A percentile compares a stretch with the other conserved stretches of the same genome.
Evolutionary conservation across 2,888 invertebrate species (phyloP).

Genomic region (Erannis defoliaria): DNA sequence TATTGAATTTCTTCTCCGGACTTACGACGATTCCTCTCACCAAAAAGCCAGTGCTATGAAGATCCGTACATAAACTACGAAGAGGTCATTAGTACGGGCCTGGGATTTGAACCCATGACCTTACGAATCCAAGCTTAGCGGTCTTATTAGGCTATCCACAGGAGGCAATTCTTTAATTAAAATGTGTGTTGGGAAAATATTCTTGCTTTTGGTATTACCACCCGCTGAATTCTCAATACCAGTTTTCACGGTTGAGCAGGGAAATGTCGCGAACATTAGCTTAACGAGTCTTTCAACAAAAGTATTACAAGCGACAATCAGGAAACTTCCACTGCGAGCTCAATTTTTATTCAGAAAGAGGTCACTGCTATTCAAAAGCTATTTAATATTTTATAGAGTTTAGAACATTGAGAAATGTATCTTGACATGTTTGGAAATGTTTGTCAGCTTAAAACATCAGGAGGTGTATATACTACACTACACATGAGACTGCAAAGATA

Average conservation of each 20-base stretch:
- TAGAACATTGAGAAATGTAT: slow-evolving; percentile 7
- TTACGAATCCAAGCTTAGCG: too few species aligned
- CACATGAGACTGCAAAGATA: too few species aligned
- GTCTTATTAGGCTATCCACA: too few species aligned
- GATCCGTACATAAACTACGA: too few species aligned
- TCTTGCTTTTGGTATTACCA: neutral
- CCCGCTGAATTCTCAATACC: slow-evolving; percentile 12
- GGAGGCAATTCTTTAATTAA: too few species aligned
- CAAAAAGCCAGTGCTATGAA: too few species aligned
- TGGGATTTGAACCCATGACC: too few species aligned
- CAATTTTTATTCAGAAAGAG: slow-evolving; percentile 38
- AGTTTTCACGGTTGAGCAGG: slow-evolving; percentile 18
- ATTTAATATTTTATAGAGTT: slow-evolving; percentile 21
- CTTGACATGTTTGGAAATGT: neutral
- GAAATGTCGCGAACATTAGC: slow-evolving; percentile 44
- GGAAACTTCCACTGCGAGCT: slow-evolving; percentile 38
- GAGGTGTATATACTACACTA: too few species aligned
- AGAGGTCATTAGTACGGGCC: too few species aligned
- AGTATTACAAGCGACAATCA: slow-evolving; percentile 47
- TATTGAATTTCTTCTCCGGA: too few species aligned
- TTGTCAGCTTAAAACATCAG: neutral
- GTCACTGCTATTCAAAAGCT: slow-evolving; percentile 16
- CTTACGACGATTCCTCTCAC: too few species aligned
- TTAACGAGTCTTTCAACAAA: slow-evolving; percentile 47
- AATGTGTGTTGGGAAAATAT: too few species aligned